phyloP scores from a whole-genome alignment of 1,140 invertebrate genomes.

The Brachionus sp. region DNA sequence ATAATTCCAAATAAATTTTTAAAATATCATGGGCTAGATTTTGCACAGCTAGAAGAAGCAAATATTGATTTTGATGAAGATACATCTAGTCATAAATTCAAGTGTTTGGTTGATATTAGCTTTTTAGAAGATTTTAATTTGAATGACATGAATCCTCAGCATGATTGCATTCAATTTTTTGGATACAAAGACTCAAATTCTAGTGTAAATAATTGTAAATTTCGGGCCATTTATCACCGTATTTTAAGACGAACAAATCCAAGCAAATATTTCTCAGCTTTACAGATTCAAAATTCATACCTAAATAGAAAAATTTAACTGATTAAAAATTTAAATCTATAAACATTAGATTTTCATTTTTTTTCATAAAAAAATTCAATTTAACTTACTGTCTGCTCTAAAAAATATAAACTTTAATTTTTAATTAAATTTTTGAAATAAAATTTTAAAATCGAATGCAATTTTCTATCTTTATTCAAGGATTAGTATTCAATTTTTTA shows the following conservation, averaged over 20 bases:
- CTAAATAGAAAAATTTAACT: conserved; percentile 1
- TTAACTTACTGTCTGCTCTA: not conserved
- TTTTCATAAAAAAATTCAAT: not conserved
- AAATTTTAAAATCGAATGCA: not conserved
- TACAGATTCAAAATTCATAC: conserved; percentile 7
- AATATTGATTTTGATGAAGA: not conserved
- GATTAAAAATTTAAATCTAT: not conserved
- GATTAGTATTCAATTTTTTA: not conserved
- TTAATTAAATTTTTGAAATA: not conserved
- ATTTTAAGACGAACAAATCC: conserved; percentile 10
- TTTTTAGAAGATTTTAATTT: conserved; percentile 15
- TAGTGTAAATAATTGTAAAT: not conserved
- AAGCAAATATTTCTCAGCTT: conserved; percentile 15
- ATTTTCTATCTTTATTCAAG: not conserved
- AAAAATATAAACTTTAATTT: not conserved
- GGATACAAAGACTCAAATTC: conserved; percentile 37
- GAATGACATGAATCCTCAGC: not conserved
- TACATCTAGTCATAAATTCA: not conserved
- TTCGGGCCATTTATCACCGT: not conserved
- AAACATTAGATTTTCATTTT: not conserved
- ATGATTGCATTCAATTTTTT: conserved; percentile 32
- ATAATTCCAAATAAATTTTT: not conserved
- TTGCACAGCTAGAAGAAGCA: not conserved
- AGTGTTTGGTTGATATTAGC: conserved; percentile 27
- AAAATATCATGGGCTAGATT: not conserved